Percentiles rank a stretch among this genome's conserved stretches.
These are phyloP conservation scores for Amiota minor DNA, from an alignment of 2,888 invertebrate species.

Conservation along the genomic window DNA sequence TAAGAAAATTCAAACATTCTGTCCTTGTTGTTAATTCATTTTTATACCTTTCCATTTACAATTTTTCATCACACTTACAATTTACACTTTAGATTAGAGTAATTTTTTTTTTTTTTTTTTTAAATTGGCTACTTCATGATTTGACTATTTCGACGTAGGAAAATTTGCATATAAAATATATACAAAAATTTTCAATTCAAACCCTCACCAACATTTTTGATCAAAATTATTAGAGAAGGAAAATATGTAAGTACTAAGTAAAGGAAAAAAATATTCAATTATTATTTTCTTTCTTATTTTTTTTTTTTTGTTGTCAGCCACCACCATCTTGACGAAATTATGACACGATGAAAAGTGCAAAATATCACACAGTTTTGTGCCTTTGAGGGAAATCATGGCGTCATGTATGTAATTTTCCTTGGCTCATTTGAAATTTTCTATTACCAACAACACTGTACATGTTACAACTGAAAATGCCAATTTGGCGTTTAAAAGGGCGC, in stretches of 20 bases:
- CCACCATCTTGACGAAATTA: constrained; percentile 29
- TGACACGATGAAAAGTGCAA: constrained; percentile 3
- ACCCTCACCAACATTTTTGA: not conserved
- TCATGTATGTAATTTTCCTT: constrained; percentile 19
- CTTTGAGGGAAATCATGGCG: constrained; percentile 24
- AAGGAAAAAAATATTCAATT: constrained; percentile 1
- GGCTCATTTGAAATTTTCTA: not conserved
- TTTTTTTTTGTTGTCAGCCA: not conserved
- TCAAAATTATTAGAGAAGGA: no score
- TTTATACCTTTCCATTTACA: not conserved
- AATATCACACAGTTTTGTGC: no score
- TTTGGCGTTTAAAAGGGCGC: constrained; percentile 13
- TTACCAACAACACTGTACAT: constrained; percentile 20
- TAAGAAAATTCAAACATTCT: not conserved
- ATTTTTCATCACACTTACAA: not conserved
- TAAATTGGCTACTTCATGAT: no score
- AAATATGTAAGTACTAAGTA: no score
- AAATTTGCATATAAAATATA: constrained; percentile 25
- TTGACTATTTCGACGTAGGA: no score
- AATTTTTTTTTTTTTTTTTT: constrained; percentile 7
- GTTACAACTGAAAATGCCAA: constrained; percentile 19
- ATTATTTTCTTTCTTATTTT: not conserved
- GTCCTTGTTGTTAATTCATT: not conserved
- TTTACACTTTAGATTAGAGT: not conserved
- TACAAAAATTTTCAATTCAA: constrained; percentile 21